Evolutionary conservation across 1,140 invertebrate genomes (phyloP), one percentile per base, ranked within the genome.

Genomic region (Phocides pigmalion): DNA sequence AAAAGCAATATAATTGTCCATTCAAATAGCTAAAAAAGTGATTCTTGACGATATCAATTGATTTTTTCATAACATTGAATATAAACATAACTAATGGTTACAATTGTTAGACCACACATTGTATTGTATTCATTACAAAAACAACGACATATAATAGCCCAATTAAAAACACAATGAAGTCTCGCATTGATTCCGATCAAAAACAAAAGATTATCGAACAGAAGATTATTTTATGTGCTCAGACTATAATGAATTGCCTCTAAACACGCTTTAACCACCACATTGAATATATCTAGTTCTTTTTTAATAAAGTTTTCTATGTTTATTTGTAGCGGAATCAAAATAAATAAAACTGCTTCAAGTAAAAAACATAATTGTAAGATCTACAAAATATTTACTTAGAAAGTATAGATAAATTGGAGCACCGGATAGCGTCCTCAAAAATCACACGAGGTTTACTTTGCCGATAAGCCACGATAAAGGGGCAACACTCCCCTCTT

Each of bases 381-480:
- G n/a, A n/a, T n/a, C n/a, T n/a, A 32, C 28, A 32, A 32, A 32
- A 32, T 35, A 14, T 16, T 35, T 51, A n/a, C 3, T 17, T 35
- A 2, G 22, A 35, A 35, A n/a, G 4, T 25, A 1, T 11, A 28
- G 6, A 11, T 32, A 14, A 49, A 49, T 22, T 49, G 17, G 11
- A 17, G 4, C n/a, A 25, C 17, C 20, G 28, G 32, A 20, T 1
- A 39, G 35, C 25, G 28, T 22, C 17, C 44, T 61, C 42, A 59
- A 65, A n/a, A 65, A 58, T 39, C 14, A 42, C 37, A 16, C 44
- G 53, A 28, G 63, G 39, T 66, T 66, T 62, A 32, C 53, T 49
- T 50, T 37, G 22, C 22, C 41, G 62, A 65, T 77, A 74, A 74
- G 66, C 62, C 64, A 67, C 66, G 69, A 77, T 72, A 74, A 68